Percentiles rank a stretch among this genome's conserved stretches.
Evolutionary conservation across 1,140 invertebrate genomes (phyloP).

Genomic region (Pseudoatta argentina): DNA sequence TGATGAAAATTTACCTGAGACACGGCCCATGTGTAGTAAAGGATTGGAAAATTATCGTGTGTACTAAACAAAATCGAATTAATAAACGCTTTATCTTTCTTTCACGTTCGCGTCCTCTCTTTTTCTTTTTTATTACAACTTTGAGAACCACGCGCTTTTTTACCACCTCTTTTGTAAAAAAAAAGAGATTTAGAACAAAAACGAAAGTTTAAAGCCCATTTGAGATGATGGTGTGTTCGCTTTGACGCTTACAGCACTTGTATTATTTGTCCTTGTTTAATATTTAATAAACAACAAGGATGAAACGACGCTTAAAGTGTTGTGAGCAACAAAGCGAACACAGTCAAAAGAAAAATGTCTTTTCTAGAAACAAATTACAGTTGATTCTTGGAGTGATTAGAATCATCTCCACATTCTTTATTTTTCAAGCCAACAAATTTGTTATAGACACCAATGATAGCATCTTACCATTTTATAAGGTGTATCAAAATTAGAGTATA

Average conservation of each 20-base stretch:
- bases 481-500: constrained; percentile 44
- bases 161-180: not conserved
- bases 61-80: too few species aligned
- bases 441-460: not conserved
- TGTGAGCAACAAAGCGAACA: too few species aligned
- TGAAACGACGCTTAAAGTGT: too few species aligned
- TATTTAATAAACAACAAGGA: too few species aligned
- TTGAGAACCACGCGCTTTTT: not conserved
- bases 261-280: too few species aligned
- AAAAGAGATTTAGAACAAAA: not conserved
- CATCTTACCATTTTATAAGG: constrained; percentile 7
- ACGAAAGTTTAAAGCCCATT: not conserved
- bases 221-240: not conserved
- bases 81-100: not conserved
- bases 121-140: not conserved
- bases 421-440: constrained; percentile 28
- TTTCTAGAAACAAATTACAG: not conserved
- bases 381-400: not conserved
- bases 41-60: too few species aligned
- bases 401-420: constrained; percentile 13
- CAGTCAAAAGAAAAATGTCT: not conserved
- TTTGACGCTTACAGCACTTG: too few species aligned
- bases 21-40: too few species aligned
- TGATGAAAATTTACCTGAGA: too few species aligned
- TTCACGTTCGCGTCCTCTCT: not conserved